Evolutionary conservation across 2,888 invertebrate genomes (phyloP), one percentile per base, ranked within the genome.

Genomic region (Leptothorax acervorum): DNA sequence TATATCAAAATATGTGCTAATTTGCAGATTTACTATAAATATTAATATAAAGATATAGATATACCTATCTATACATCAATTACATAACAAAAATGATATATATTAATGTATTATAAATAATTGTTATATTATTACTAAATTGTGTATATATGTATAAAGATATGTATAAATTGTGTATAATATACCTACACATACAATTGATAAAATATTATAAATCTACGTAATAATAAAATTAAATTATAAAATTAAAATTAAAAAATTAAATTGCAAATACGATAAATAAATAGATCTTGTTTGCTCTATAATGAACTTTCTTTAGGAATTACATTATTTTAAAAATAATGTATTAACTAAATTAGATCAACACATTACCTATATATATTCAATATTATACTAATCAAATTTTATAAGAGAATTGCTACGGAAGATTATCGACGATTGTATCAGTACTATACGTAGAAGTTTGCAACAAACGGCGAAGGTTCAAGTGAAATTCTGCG

Each of bases 401-500:
- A 62, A 74, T 31, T 63, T 63, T 12, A 35, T 39, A 3, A 45
- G 0, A 65, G 23, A 42, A 23, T 39, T 62, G 18, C 6, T 45
- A 5, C 0, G 0, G 2, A 8, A 62, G 15, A 62, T 42, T 18
- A 28, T 57, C 12, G 5, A 66, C 11, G 8, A 78, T 28, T 23
- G 1, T 57, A 45, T 78, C 18, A n/a, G 3, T n/a, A 1, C 6
- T 12, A 42, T 42, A 53, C 28, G 18, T 18, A 42, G 8, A 39
- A 53, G 45, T 63, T 63, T 60, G n/a, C 45, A 39, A 23, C 23
- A 65, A 65, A 42, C 42, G 18, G n/a, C 45, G 65, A 71, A 48
- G 15, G 73, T 63, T 76, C 6, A 73, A 75, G 76, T 87, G 84
- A 88, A 88, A 88, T 83, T 86, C 74, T 85, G 75, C 83, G 92